Evolutionary conservation across 2,113 vertebrate species (phyloP), one percentile per base, ranked within the genome.

Genomic region (Chitala chitala): DNA sequence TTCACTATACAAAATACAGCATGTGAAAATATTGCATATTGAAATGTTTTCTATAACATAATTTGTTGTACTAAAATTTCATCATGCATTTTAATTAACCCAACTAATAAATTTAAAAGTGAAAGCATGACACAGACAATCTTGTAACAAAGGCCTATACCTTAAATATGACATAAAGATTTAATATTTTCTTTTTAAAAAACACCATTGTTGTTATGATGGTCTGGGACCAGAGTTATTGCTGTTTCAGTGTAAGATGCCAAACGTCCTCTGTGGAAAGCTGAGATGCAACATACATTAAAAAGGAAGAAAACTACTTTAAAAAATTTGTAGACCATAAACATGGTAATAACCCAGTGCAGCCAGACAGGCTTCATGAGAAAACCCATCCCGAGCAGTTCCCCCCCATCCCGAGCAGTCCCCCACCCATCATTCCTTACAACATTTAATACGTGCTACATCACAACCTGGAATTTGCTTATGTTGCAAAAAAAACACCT

Each of bases 371-470:
- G 64, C 42, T 46, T 26, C 40, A 44, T 46, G 40, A 6, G 42
- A 26, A 38, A n/a, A 5, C n/a, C n/a, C n/a, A n/a, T n/a, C n/a
- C n/a, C n/a, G n/a, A n/a, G n/a, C n/a, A n/a, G n/a, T n/a, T 15
- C 48, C 48, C 7, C 12, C 64, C 64, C 64, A 48, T 46, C 22
- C 42, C 44, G 22, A 44, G 20, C 29, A 24, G 64, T 17, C 64
- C 40, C 33, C 63, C 26, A 66, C 63, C 64, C 40, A 68, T 68
- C 22, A 68, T 68, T 68, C 64, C 42, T 68, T 68, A 5, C 40
- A 38, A 68, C 24, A 46, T 68, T 68, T 68, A 68, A 68, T 38
- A 68, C 15, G 64, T 48, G 64, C 64, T 68, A 68, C 22, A 68
- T 68, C 24, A 68, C 64, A 46, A 15, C 46, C 20, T 68, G 64